These are phyloP conservation scores for Brenthis ino DNA, from an alignment of 2,888 invertebrate genomes.

Conservation along the genomic window DNA sequence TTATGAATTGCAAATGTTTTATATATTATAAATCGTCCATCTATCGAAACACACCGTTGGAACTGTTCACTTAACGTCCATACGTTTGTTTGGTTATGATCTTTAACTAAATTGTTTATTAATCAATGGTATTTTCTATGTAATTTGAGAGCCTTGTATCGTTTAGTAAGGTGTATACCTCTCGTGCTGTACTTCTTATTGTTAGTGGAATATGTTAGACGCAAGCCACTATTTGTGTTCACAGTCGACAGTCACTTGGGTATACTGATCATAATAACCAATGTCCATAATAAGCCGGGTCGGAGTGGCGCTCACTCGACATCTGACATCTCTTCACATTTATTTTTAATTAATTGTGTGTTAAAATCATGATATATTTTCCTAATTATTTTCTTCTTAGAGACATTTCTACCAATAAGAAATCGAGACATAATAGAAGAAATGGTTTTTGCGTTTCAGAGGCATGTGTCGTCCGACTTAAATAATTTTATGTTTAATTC, in stretches of 20 bases:
- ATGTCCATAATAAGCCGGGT: constrained; percentile 68
- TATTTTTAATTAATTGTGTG: constrained; percentile 65
- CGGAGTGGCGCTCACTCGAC: constrained; percentile 54
- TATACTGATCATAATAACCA: constrained; percentile 70
- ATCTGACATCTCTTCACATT: constrained; percentile 46
- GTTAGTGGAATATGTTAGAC: constrained; percentile 62
- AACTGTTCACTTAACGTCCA: constrained; percentile 27
- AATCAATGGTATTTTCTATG: constrained; percentile 7
- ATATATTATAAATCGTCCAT: constrained; percentile 9
- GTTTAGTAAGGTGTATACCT: constrained; percentile 54
- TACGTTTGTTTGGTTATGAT: constrained; percentile 9
- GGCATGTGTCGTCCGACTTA: constrained; percentile 49
- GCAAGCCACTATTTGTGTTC: constrained; percentile 80
- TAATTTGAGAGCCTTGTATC: constrained; percentile 1
- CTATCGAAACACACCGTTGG: constrained; percentile 5
- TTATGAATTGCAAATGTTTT: background rate
- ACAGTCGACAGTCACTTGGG: constrained; percentile 70
- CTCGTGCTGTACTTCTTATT: constrained; percentile 47
- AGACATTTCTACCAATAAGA: constrained; percentile 60
- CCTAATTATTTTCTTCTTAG: constrained; percentile 65
- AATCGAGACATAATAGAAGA: constrained; percentile 72
- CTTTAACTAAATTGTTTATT: constrained; percentile 17
- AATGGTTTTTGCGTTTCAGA: constrained; percentile 59
- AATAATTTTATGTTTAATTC: constrained; percentile 38
- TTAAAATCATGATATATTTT: constrained; percentile 66